These are phyloP conservation scores for Myotis yumanensis DNA, from an alignment of 2,113 vertebrate species.

Conservation along the genomic window DNA sequence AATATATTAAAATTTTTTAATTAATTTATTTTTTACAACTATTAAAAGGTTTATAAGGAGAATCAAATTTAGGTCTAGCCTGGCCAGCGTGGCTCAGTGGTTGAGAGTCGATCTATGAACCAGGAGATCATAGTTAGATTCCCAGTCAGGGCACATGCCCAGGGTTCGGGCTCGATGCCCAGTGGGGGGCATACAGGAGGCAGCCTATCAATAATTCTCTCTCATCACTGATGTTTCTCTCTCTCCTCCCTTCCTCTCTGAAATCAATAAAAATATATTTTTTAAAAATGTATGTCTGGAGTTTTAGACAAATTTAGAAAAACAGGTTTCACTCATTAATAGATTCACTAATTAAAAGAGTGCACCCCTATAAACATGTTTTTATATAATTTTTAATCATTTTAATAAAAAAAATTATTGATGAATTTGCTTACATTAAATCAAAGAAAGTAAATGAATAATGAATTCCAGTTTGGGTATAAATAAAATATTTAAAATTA, in stretches of 20 bases:
- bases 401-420: conserved; percentile 36
- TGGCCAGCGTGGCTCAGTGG: too few relatives aligned
- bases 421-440: conserved; percentile 23
- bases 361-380: not conserved
- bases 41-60: not conserved
- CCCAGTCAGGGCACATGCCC: too few relatives aligned
- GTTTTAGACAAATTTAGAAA: not conserved
- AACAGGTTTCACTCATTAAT: not conserved
- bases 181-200: too few relatives aligned
- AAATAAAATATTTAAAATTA: conserved; percentile 10
- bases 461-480: not conserved
- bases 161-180: too few relatives aligned
- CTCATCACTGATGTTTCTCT: too few relatives aligned
- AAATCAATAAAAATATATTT: too few relatives aligned
- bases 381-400: not conserved
- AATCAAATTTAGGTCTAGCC: not conserved
- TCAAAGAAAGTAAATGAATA: not conserved
- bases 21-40: not conserved
- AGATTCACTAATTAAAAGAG: conserved; percentile 18
- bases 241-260: too few relatives aligned
- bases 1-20: not conserved
- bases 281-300: not conserved
- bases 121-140: too few relatives aligned
- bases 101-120: too few relatives aligned
- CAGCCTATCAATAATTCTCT: too few relatives aligned